These are phyloP conservation scores for Drosophila prostipennis DNA, from an alignment of 2,888 invertebrate species.

Conservation along the genomic window DNA sequence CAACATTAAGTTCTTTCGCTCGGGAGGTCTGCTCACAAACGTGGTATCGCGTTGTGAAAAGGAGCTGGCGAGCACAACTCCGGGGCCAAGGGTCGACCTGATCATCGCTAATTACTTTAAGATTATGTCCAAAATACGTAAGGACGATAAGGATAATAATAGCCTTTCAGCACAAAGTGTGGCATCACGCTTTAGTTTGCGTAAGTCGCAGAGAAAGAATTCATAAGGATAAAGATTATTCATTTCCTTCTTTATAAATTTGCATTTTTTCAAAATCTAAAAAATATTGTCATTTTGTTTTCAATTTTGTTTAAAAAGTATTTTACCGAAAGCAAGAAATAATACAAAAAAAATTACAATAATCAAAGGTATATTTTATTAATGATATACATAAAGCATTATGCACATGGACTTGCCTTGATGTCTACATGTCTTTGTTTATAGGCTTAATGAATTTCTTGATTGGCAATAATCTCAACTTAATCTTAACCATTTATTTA, in stretches of 20 bases:
- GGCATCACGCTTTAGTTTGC: too few relatives aligned
- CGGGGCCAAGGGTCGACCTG: constrained; percentile 47
- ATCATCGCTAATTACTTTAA: constrained; percentile 48
- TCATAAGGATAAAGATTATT: too few relatives aligned
- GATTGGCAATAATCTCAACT: constrained; percentile 74
- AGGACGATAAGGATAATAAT: neutral
- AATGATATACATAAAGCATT: neutral
- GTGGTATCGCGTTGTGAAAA: constrained; percentile 52
- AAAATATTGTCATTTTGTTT: too few relatives aligned
- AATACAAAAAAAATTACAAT: neutral
- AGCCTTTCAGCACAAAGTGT: too few relatives aligned
- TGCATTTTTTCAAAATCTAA: too few relatives aligned
- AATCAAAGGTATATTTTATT: too few relatives aligned
- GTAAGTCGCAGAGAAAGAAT: too few relatives aligned
- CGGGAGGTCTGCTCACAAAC: constrained; percentile 60
- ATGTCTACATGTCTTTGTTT: constrained; percentile 1
- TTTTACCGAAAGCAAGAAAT: neutral
- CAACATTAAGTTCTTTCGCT: constrained; percentile 57
- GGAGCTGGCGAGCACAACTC: constrained; percentile 34
- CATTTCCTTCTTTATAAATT: too few relatives aligned
- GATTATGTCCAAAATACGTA: constrained; percentile 23
- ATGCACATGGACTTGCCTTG: neutral
- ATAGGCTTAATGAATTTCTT: constrained; percentile 67
- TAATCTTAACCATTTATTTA: constrained; percentile 73
- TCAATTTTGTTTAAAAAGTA: too few relatives aligned